Percentiles rank a stretch among this genome's conserved stretches.
phyloP scores from a whole-genome alignment of 2,113 vertebrate genomes.

The Trichechus manatus region DNA sequence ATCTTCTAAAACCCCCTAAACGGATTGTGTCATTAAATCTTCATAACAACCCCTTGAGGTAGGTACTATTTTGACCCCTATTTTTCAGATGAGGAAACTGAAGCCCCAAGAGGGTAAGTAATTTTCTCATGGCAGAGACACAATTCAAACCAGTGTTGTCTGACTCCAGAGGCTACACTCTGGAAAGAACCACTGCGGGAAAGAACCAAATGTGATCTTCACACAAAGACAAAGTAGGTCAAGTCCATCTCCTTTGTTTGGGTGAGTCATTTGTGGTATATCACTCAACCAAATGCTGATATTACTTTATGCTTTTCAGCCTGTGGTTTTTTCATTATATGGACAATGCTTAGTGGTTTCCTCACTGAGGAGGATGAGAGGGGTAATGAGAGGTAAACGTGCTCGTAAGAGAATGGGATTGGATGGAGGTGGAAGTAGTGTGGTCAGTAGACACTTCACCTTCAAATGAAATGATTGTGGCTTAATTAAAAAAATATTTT shows the following conservation, averaged over 20 bases:
- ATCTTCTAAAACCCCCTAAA: conserved; percentile 7
- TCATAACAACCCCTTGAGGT: background rate
- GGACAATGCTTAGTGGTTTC: background rate
- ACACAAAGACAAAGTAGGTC: background rate
- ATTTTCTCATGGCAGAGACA: background rate
- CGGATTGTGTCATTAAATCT: background rate
- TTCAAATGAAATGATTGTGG: background rate
- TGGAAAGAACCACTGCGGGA: background rate
- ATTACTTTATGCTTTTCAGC: background rate
- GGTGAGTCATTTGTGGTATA: background rate
- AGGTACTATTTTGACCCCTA: background rate
- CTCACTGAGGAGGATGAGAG: background rate
- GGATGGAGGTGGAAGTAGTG: background rate
- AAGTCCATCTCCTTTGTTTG: background rate
- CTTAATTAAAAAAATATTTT: background rate
- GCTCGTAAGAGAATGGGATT: background rate
- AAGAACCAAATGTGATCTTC: background rate
- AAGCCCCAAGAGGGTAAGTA: background rate
- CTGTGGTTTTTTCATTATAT: background rate
- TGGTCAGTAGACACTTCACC: background rate
- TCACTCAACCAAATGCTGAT: too few species aligned
- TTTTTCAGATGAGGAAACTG: background rate
- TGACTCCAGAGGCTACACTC: background rate
- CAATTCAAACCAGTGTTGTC: background rate
- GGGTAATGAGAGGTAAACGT: background rate